Evolutionary conservation across 2,797 vertebrate genomes (phyloP), one percentile per base, ranked within the genome.

Genomic region (Sphaeramia orbicularis): DNA sequence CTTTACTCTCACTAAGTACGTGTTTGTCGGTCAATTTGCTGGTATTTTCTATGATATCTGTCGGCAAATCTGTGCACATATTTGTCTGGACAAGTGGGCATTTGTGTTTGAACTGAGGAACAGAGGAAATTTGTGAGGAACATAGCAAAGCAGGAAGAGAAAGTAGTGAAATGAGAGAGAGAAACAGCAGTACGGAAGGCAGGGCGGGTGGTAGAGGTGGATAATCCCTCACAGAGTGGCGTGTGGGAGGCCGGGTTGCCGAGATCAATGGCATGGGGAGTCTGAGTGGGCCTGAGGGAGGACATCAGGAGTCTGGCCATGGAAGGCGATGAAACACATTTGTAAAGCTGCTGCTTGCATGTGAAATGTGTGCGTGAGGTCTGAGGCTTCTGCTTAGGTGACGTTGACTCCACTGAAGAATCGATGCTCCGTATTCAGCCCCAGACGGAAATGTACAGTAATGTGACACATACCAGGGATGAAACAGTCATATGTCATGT

Each of bases 221-320:
- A 76, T 85, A 76, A 87, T 86, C 81, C 56, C 63, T 9, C 2
- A 54, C 49, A 78, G 71, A 74, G 76, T 71, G 66, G 53, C 66
- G 80, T 55, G 78, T 83, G 74, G 76, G 78, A 77, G 78, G 71
- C 56, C 14, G 35, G 74, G 66, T 38, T 3, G 1, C 7, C 35
- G 67, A 74, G 81, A 85, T 83, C 81, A 76, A 78, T 83, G 81
- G 63, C 1, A 24, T 81, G 35, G 62, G 45, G 69, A 78, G 76
- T 67, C 53, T 62, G 64, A 75, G 73, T 67, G 70, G 72, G 59
- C 73, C 80, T 70, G 32, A 47, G 74, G 81, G 81, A 76, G 75
- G 78, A 78, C 60, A 69, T 69, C 62, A 65, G 72, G 74, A 74
- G 66, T 65, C 64, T 60, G 56, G 56, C 43, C 57, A 74, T 63